These are phyloP conservation scores for Clarias laeviceps DNA, from an alignment of 2,797 vertebrate species.

Conservation along the genomic window DNA sequence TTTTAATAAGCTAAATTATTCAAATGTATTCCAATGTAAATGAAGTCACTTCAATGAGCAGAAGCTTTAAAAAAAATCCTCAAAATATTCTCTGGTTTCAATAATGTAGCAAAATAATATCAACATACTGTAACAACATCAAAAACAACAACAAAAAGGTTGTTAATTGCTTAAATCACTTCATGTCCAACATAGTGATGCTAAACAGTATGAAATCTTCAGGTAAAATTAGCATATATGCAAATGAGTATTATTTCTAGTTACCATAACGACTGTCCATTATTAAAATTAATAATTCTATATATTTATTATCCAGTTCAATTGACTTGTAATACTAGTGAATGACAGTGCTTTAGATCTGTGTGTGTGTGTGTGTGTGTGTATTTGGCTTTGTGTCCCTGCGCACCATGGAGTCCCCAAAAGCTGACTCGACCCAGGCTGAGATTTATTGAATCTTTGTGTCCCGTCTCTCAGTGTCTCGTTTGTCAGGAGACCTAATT, in stretches of 20 bases:
- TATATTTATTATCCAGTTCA: not conserved
- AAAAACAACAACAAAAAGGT: not conserved
- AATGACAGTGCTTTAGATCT: not conserved
- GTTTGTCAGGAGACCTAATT: constrained; percentile 96
- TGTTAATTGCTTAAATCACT: not conserved
- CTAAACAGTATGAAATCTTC: not conserved
- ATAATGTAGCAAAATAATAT: not conserved
- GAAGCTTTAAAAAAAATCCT: not conserved
- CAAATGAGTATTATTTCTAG: not conserved
- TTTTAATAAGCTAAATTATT: not conserved
- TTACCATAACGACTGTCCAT: not conserved
- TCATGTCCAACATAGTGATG: not conserved
- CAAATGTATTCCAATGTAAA: not conserved
- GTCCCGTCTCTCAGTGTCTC: constrained; percentile 86
- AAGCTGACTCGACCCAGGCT: not conserved
- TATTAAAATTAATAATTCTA: not conserved
- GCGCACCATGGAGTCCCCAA: not conserved
- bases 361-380: constrained; percentile 1
- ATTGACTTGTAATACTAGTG: not conserved
- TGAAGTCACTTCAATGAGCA: not conserved
- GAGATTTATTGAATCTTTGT: constrained; percentile 79
- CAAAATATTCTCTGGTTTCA: not conserved
- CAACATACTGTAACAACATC: not conserved
- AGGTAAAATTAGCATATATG: not conserved
- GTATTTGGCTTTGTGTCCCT: not conserved